phyloP scores from a whole-genome alignment of 2,888 invertebrate species.

The Ditylenchus weischeri region DNA sequence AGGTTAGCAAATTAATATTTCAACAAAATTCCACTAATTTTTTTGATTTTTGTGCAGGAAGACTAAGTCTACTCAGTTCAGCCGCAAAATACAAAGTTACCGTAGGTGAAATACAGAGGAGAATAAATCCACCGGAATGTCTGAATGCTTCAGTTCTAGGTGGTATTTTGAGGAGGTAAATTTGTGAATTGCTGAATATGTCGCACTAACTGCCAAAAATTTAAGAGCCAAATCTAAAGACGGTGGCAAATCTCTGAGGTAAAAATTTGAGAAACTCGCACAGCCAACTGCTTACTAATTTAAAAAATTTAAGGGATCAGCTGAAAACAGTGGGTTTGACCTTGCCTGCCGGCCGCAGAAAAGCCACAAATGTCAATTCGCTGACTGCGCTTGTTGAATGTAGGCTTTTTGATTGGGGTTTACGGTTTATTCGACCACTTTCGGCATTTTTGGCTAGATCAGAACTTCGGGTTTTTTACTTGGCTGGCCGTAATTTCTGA shows the following conservation, averaged over 20 bases:
- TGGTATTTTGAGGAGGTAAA: slow-evolving; percentile 39
- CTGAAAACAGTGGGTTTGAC: slow-evolving; percentile 39
- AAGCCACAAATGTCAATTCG: slow-evolving; percentile 41
- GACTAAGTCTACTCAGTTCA: slow-evolving; percentile 36
- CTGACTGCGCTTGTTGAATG: slow-evolving; percentile 44
- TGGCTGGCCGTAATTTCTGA: no score
- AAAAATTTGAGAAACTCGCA: no score
- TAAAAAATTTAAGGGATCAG: slow-evolving; percentile 27
- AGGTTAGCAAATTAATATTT: slow-evolving; percentile 21
- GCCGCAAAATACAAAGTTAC: slow-evolving; percentile 47
- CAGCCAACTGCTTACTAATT: no score
- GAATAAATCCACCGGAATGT: slow-evolving; percentile 43
- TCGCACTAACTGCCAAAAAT: not conserved
- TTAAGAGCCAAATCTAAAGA: slow-evolving; percentile 43
- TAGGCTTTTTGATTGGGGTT: slow-evolving; percentile 15
- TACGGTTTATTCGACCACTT: not conserved
- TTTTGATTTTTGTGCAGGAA: slow-evolving; percentile 23
- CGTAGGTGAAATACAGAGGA: slow-evolving; percentile 41
- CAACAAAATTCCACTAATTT: not conserved
- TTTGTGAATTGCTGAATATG: not conserved
- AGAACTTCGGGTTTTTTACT: no score
- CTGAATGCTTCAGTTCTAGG: slow-evolving; percentile 44
- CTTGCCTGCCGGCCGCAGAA: slow-evolving; percentile 42
- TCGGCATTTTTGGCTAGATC: not conserved
- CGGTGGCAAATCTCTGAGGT: slow-evolving; percentile 40